Evolutionary conservation across 1,140 invertebrate genomes (phyloP).

Genomic region (Spodoptera litura): DNA sequence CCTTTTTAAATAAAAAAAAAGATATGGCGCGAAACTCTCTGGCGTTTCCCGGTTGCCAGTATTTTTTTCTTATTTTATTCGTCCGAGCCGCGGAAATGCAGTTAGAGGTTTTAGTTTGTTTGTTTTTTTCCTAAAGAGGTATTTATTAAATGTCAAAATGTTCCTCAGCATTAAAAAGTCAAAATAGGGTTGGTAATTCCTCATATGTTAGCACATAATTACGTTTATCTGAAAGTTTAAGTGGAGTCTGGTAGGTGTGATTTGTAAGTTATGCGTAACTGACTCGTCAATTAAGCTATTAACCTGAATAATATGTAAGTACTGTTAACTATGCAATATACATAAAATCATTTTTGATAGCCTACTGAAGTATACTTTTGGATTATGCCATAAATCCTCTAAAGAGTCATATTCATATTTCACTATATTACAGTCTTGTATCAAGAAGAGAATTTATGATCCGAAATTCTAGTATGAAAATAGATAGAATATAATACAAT

Average conservation of each 20-base stretch:
- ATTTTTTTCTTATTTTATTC: neutral
- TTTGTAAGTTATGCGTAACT: too few species aligned
- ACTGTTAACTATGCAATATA: neutral
- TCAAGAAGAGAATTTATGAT: conserved; percentile 45
- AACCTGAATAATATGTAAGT: too few species aligned
- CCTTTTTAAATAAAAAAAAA: conserved; percentile 52
- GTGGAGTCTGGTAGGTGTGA: too few species aligned
- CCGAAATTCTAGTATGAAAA: conserved; percentile 34
- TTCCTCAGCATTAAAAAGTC: too few species aligned
- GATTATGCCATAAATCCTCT: neutral
- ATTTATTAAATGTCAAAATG: too few species aligned
- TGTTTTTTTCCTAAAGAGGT: neutral
- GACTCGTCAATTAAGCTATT: too few species aligned
- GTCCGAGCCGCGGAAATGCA: neutral
- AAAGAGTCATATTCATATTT: conserved; percentile 4
- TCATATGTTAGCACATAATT: too few species aligned
- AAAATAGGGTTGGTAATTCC: too few species aligned
- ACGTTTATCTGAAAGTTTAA: too few species aligned
- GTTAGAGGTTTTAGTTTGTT: neutral
- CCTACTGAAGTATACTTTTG: too few species aligned
- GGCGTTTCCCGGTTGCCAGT: conserved; percentile 22
- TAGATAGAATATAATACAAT: conserved; percentile 56
- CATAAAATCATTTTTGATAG: neutral
- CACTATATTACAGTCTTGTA: conserved; percentile 20
- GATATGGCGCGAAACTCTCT: conserved; percentile 40